Evolutionary conservation across 2,888 invertebrate genomes (phyloP).

Genomic region (Platerodrilus igneus): DNA sequence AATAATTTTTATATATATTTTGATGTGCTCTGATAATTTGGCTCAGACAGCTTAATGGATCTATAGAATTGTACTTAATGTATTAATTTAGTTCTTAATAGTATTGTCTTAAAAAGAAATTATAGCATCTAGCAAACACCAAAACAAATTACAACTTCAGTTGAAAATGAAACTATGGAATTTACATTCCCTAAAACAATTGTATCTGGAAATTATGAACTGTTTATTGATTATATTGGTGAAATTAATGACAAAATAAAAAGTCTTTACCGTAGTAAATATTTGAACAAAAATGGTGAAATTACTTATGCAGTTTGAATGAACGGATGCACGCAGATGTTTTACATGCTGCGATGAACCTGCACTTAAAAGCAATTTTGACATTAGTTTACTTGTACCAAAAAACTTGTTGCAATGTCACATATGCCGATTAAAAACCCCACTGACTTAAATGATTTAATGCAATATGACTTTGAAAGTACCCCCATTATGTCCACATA

Average conservation of each 20-base stretch:
- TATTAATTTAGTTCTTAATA: no score
- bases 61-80: no score
- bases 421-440: constrained; percentile 73
- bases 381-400: constrained; percentile 78
- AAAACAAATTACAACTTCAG: constrained; percentile 40
- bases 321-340: constrained; percentile 84
- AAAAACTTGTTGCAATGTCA: constrained; percentile 78
- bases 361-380: constrained; percentile 89
- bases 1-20: no score
- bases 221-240: constrained; percentile 73
- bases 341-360: constrained; percentile 99
- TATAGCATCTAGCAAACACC: no score
- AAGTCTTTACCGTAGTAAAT: constrained; percentile 82
- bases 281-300: constrained; percentile 65
- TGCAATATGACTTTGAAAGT: constrained; percentile 60
- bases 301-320: constrained; percentile 84
- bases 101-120: no score
- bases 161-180: constrained; percentile 65
- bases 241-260: constrained; percentile 88
- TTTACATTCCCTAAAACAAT: constrained; percentile 60
- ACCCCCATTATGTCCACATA: constrained; percentile 95
- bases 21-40: no score
- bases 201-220: constrained; percentile 52
- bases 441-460: constrained; percentile 26
- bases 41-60: no score